Base-by-base conservation (phyloP, 2,888 invertebrate species). In the Gibbula magus region DNA sequence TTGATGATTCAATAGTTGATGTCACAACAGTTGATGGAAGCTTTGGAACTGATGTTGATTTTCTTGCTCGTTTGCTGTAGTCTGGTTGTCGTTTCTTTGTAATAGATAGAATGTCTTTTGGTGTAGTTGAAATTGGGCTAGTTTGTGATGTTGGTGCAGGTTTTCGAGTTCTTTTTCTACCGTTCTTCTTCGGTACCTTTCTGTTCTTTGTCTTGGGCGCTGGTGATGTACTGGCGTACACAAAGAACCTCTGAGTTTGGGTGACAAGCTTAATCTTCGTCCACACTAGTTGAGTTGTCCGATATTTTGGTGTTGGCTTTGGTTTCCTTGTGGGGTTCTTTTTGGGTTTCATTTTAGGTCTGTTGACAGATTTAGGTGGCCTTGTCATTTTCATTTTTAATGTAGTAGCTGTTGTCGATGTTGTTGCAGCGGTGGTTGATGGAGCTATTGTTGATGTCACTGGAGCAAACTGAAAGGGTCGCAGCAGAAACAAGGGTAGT, bases 401-500 rank as follows among this genome's bases (percentile, higher is more conserved):
- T 35, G 56, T 39, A 4, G 70, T 77, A n/a, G 25, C 35, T 56
- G 51, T 8, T 18, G 35, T 20, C 51, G 70, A 61, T 25, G 80
- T 66, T 66, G 39, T n/a, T 25, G 52, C 25, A 8, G 77, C 35
- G n/a, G 75, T 73, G 13, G 73, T 77, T 4, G 51, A n/a, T 16
- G 75, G 45, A 20, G 32, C 20, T 25, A 51, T 0, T 5, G n/a
- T 73, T 0, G 80, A 77, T 16, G 82, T 82, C 52, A 51, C 25
- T n/a, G 66, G 52, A 53, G 35, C 73, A 61, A 77, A 75, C 16
- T 77, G 56, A 32, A 16, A 35, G 16, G 70, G 53, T 29, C 54
- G 25, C 54, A 75, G 35, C 53, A 53, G 25, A 2, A n/a, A 8
- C 22, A 88, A 56, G n/a, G 79, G 20, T 25, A 79, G 81, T 2